These are phyloP conservation scores for Agrilus mali DNA, from an alignment of 2,888 invertebrate genomes.

Conservation along the genomic window DNA sequence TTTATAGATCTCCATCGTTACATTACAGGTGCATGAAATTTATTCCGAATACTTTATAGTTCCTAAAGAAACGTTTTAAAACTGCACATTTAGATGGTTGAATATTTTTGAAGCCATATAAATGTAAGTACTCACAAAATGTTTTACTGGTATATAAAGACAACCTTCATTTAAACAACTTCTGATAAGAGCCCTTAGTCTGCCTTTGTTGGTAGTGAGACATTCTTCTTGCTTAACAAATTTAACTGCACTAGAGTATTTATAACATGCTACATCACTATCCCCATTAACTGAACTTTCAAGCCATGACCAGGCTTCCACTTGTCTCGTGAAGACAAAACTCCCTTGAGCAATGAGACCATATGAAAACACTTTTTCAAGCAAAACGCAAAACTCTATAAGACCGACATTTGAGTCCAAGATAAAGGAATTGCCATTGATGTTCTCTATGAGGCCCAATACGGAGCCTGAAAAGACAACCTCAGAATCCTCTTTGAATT, in stretches of 20 bases:
- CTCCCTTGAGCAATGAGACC: slow-evolving; percentile 36
- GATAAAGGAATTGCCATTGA: slow-evolving; percentile 24
- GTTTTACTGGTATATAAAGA: slow-evolving; percentile 40
- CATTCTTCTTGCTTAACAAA: slow-evolving; percentile 32
- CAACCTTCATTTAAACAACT: slow-evolving; percentile 39
- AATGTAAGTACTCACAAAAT: slow-evolving; percentile 33
- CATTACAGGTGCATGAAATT: too few species aligned
- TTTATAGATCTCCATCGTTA: too few species aligned
- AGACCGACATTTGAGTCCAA: slow-evolving; percentile 38
- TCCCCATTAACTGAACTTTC: slow-evolving; percentile 32
- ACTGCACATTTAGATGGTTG: too few species aligned
- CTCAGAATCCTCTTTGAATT: too few species aligned
- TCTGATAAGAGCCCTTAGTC: slow-evolving; percentile 38
- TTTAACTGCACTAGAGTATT: slow-evolving; percentile 35
- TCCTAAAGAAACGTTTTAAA: too few species aligned
- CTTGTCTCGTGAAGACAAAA: slow-evolving; percentile 32
- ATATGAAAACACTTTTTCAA: slow-evolving; percentile 42
- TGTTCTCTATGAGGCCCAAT: slow-evolving; percentile 29
- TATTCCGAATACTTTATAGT: too few species aligned
- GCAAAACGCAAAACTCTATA: slow-evolving; percentile 36
- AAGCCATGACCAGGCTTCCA: slow-evolving; percentile 43
- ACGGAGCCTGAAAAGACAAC: slow-evolving; percentile 27
- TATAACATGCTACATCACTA: slow-evolving; percentile 19
- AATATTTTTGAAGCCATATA: slow-evolving; percentile 6
- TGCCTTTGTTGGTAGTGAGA: slow-evolving; percentile 34